Evolutionary conservation across 2,113 vertebrate genomes (phyloP), one percentile per base, ranked within the genome.

Genomic region (Pedionomus torquatus): DNA sequence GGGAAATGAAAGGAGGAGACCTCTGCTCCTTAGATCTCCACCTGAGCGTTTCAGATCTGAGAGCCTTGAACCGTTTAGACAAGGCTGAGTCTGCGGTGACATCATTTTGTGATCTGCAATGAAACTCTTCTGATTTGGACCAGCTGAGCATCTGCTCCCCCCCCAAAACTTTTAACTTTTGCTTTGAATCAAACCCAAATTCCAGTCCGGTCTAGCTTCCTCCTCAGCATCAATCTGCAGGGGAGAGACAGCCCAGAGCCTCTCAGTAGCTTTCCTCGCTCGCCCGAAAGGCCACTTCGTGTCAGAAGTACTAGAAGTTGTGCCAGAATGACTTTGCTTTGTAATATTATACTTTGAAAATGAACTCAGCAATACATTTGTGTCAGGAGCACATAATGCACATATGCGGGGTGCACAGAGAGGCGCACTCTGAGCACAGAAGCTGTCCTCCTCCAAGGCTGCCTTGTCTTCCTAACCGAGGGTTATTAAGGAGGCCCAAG

Each of bases 81-180:
- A 9, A 64, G 63, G 63, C 93, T 77, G 48, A 61, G 82, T 52
- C 89, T 11, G 6, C 5, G 9, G 82, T 94, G 85, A 96, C 91
- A 84, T 88, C 79, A 94, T 85, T 93, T 91, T 10, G 5, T 90
- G 95, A 66, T 82, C 88, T 95, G 93, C 86, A 71, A 2, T 37
- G 1, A 80, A 87, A 81, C 48, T 64, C 43, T 28, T 37, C 72
- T 95, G 93, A 95, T 92, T 97, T 87, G 89, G 92, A 90, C 90
- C 96, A 96, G 93, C 92, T 95, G 95, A 92, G 92, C 92, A 96
- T 93, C 95, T 96, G 93, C 90, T 95, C 35, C 46, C 91, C 58
- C 5, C 9, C 46, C 44, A 44, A 64, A 75, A 92, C 72, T 76
- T 97, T 95, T 24, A 96, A 94, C 77, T 94, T 93, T 78, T 93